Percentiles rank a stretch among this genome's conserved stretches.
These are phyloP conservation scores for Podiceps cristatus DNA, from an alignment of 2,113 vertebrate genomes.

Conservation along the genomic window DNA sequence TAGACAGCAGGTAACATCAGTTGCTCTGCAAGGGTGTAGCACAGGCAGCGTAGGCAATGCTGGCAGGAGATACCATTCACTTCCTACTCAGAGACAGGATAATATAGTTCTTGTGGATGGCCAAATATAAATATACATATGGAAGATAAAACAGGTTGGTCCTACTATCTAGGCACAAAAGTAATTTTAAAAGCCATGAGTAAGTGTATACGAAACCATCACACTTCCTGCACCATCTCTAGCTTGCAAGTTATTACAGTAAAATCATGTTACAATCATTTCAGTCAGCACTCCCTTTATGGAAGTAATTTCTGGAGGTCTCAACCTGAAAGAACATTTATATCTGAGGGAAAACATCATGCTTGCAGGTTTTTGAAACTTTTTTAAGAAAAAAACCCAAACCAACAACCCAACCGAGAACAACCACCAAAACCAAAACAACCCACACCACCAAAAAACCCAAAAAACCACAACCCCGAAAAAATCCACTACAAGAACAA, in stretches of 20 bases:
- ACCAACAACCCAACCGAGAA: too few relatives aligned
- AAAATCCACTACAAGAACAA: neutral
- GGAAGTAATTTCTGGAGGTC: constrained; percentile 22
- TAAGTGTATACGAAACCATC: neutral
- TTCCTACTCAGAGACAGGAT: neutral
- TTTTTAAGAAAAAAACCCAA: neutral
- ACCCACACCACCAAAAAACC: too few relatives aligned
- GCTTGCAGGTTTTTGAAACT: neutral
- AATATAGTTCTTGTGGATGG: neutral
- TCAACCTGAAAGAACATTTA: neutral
- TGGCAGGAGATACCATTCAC: neutral
- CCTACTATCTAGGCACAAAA: neutral
- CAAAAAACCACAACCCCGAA: too few relatives aligned
- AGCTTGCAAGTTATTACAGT: neutral
- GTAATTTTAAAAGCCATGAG: constrained; percentile 14
- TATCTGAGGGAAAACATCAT: neutral
- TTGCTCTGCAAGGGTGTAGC: neutral
- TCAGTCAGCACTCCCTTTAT: neutral
- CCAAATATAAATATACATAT: neutral
- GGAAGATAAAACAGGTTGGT: neutral
- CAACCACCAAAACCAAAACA: too few relatives aligned
- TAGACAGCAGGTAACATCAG: neutral
- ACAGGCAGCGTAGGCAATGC: neutral
- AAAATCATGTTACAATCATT: constrained; percentile 1
- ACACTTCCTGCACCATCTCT: neutral